Percentiles rank a stretch among this genome's conserved stretches.
phyloP scores from a whole-genome alignment of 2,113 vertebrate genomes.

The Herpetotheres cachinnans region DNA sequence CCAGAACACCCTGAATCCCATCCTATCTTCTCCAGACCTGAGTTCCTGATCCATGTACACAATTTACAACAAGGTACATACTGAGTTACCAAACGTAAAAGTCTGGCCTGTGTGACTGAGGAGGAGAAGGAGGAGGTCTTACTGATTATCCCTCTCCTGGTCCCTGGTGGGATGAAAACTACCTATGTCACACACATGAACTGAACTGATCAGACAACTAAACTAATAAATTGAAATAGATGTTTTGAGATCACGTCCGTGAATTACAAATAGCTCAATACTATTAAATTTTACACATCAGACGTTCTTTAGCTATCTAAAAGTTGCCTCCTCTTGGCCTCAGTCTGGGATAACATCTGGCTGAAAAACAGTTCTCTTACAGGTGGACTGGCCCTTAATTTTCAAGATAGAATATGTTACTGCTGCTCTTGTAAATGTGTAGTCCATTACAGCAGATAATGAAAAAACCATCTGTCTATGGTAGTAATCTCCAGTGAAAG shows the following conservation, averaged over 20 bases:
- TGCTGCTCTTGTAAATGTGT: neutral
- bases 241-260: neutral
- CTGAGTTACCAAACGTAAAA: neutral
- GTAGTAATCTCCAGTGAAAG: neutral
- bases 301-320: neutral
- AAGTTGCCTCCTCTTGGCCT: neutral
- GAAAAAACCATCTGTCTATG: neutral
- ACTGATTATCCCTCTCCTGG: neutral
- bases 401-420: neutral
- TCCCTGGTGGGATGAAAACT: neutral
- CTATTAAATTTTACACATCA: neutral
- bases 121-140: neutral
- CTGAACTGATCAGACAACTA: neutral
- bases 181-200: neutral
- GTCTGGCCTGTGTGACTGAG: neutral
- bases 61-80: neutral
- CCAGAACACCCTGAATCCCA: neutral
- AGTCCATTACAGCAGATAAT: constrained; percentile 1
- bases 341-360: neutral
- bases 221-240: neutral
- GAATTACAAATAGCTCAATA: neutral
- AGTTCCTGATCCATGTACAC: neutral
- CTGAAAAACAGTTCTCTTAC: neutral
- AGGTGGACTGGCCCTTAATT: neutral
- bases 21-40: neutral